Conservation (phyloP, 2,888 invertebrate species). For the Gisinianus flammeolus region DNA sequence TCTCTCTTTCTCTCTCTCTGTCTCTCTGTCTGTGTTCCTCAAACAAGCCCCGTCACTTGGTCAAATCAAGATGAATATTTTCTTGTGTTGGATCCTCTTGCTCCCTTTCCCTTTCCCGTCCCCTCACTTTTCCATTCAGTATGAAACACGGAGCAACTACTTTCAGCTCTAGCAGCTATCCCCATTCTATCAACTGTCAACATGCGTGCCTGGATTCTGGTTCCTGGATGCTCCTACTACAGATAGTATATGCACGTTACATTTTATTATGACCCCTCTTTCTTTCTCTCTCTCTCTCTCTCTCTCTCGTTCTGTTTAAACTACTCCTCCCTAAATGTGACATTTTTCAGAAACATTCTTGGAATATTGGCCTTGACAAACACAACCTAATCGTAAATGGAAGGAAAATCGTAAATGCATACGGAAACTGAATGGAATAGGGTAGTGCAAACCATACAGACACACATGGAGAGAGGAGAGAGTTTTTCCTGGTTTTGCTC, state of each 20-base stretch:
- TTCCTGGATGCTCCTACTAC: too few species aligned
- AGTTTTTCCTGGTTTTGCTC: too few species aligned
- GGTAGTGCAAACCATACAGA: too few species aligned
- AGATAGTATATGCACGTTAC: too few species aligned
- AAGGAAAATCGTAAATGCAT: not conserved
- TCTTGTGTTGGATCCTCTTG: too few species aligned
- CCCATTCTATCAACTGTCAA: not conserved
- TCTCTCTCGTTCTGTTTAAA: conserved; percentile 25
- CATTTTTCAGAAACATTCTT: conserved; percentile 43
- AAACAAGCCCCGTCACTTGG: conserved; percentile 43
- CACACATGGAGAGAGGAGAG: too few species aligned
- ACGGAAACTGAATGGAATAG: too few species aligned
- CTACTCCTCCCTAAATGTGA: conserved; percentile 43
- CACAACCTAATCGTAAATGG: conserved; percentile 19
- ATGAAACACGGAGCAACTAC: too few species aligned
- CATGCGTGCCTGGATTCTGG: too few species aligned
- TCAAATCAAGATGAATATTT: conserved; percentile 55
- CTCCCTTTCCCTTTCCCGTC: too few species aligned
- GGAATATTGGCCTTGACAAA: conserved; percentile 6
- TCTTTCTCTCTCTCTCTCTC: not conserved
- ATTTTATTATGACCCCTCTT: not conserved
- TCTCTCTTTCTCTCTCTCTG: conserved; percentile 41
- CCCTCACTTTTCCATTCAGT: too few species aligned
- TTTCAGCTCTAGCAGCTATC: not conserved
- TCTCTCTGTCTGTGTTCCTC: conserved; percentile 20